Evolutionary conservation across 2,113 vertebrate species (phyloP), one percentile per base, ranked within the genome.

Genomic region (Amazona guildingii): DNA sequence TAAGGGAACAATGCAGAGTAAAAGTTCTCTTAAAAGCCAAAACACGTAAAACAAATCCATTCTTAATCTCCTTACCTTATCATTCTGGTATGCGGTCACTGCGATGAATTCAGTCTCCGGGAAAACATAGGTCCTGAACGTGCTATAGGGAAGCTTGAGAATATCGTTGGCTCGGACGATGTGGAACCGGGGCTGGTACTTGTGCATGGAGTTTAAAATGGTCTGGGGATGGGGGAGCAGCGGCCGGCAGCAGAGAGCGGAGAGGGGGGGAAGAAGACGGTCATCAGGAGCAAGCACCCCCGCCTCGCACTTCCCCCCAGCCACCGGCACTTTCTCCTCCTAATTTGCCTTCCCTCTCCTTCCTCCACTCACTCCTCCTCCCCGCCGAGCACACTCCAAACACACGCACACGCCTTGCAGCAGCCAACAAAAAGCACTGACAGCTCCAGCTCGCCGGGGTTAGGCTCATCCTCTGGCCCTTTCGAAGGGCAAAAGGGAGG

Each of bases 31-130:
- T 72, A 82, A 96, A 95, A 95, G 96, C 92, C 96, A 95, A 95
- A 86, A 84, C 90, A 93, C 89, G 81, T 94, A 94, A 94, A 97
- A 88, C 84, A 95, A 95, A 96, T 96, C 93, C 92, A 88, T 83
- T 80, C 95, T 77, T 91, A 95, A 93, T 88, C 78, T 67, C 88
- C 98, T 98, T 98, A 99, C 99, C 99, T 99, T 99, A 98, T 99
- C 99, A 75, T 99, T 99, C 97, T 99, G 99, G 98, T 99, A 99
- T 80, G 99, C 99, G 68, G 99, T 99, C 95, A 99, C 99, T 10
- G 99, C 99, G 75, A 99, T 99, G 98, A 99, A 99, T 92, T 99
- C 99, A 1, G 99, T 99, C 97, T 99, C 99, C 3, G 99, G 99
- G 93, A 99, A 99, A 84, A 99, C 99, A 77, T 99, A 99, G 6